A percentile compares a stretch with the other conserved stretches of the same genome.
These are phyloP conservation scores for Grallaria varia DNA, from an alignment of 2,113 vertebrate genomes.

Conservation along the genomic window DNA sequence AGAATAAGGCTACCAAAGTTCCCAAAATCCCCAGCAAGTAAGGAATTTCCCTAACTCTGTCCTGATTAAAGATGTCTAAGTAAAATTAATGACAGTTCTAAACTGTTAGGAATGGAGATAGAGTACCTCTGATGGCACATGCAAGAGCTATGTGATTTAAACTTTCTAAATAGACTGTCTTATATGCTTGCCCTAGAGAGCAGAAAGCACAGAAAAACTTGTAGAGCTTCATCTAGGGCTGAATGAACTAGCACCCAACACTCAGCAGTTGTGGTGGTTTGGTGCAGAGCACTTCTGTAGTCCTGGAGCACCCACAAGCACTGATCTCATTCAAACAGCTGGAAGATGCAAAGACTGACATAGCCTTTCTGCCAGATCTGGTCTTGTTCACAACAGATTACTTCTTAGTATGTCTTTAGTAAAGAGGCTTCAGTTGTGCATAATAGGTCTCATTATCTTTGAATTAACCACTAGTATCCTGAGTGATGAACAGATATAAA, in stretches of 20 bases:
- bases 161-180: neutral
- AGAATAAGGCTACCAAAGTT: neutral
- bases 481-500: neutral
- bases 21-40: neutral
- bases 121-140: neutral
- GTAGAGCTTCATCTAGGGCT: neutral
- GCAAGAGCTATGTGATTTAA: neutral
- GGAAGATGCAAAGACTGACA: neutral
- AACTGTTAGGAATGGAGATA: neutral
- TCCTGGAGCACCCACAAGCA: neutral
- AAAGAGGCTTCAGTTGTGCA: neutral
- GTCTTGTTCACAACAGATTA: neutral
- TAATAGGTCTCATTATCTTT: neutral
- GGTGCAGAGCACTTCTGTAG: neutral
- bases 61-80: neutral
- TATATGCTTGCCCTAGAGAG: neutral
- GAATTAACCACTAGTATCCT: neutral
- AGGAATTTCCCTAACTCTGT: slow-evolving; percentile 18
- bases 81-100: neutral
- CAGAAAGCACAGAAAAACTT: neutral
- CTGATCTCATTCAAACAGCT: neutral
- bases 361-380: neutral
- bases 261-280: neutral
- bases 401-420: neutral
- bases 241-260: neutral